Evolutionary conservation across 2,797 vertebrate species (phyloP).

Genomic region (Oryzias dopingdopingensis): DNA sequence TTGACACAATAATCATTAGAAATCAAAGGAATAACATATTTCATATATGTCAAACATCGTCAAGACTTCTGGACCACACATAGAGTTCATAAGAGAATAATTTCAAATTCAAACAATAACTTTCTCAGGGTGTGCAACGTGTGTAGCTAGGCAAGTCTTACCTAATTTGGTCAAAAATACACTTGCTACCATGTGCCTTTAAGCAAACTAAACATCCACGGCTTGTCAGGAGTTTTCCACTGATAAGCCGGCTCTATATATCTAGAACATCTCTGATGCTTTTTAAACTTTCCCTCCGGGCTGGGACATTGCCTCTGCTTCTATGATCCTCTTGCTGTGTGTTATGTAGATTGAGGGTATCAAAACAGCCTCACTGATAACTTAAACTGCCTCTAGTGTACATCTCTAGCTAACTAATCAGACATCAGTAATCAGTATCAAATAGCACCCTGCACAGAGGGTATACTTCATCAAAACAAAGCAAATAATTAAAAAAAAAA

Average conservation of each 20-base stretch:
- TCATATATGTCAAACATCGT: slow-evolving; percentile 73
- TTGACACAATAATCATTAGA: slow-evolving; percentile 69
- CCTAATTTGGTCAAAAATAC: slow-evolving; percentile 70
- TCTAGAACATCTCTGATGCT: slow-evolving; percentile 48
- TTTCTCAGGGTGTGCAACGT: slow-evolving; percentile 40
- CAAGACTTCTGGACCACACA: slow-evolving; percentile 74
- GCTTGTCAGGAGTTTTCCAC: slow-evolving; percentile 34
- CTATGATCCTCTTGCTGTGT: slow-evolving; percentile 33
- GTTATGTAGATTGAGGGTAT: slow-evolving; percentile 29
- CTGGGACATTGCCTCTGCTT: slow-evolving; percentile 25
- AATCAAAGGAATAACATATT: slow-evolving; percentile 76
- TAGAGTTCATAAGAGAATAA: slow-evolving; percentile 71
- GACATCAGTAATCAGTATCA: slow-evolving; percentile 78
- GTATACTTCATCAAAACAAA: slow-evolving; percentile 63
- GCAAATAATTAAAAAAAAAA: slow-evolving; percentile 57
- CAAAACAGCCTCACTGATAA: slow-evolving; percentile 63
- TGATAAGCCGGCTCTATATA: slow-evolving; percentile 52
- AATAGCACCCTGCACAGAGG: slow-evolving; percentile 76
- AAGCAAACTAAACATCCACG: slow-evolving; percentile 64
- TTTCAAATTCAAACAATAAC: slow-evolving; percentile 60
- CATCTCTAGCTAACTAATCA: slow-evolving; percentile 71
- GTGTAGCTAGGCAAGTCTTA: slow-evolving; percentile 45
- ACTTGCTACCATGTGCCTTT: slow-evolving; percentile 73
- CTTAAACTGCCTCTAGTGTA: slow-evolving; percentile 67
- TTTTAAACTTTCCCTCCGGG: slow-evolving; percentile 27